phyloP scores from a whole-genome alignment of 2,888 invertebrate species.

The Trichogramma dendrolimi region DNA sequence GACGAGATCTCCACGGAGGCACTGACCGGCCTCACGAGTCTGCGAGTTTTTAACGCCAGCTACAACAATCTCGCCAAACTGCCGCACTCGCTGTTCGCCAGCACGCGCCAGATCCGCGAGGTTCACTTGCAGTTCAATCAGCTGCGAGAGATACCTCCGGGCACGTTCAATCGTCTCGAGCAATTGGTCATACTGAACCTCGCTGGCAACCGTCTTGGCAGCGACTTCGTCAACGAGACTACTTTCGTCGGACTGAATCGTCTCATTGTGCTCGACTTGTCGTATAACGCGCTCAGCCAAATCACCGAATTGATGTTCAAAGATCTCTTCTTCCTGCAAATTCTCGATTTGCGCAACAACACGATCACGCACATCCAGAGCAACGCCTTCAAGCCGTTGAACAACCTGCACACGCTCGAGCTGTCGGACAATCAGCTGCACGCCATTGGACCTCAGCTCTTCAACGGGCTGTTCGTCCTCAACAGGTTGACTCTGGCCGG shows the following conservation, averaged over 20 bases:
- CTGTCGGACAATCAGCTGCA: slow-evolving; percentile 82
- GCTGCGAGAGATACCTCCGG: slow-evolving; percentile 75
- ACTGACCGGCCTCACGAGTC: slow-evolving; percentile 71
- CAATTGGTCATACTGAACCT: slow-evolving; percentile 80
- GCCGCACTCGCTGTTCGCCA: slow-evolving; percentile 77
- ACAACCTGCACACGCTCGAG: slow-evolving; percentile 85
- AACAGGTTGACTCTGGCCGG: slow-evolving; percentile 82
- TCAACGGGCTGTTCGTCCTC: slow-evolving; percentile 78
- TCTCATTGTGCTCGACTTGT: slow-evolving; percentile 77
- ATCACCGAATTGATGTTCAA: slow-evolving; percentile 82
- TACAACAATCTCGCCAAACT: slow-evolving; percentile 77
- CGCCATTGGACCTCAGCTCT: slow-evolving; percentile 74
- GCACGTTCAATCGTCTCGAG: slow-evolving; percentile 77
- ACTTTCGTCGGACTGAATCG: slow-evolving; percentile 82
- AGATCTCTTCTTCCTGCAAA: slow-evolving; percentile 81
- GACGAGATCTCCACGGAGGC: slow-evolving; percentile 74
- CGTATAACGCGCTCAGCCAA: slow-evolving; percentile 79
- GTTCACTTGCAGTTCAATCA: slow-evolving; percentile 82
- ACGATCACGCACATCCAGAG: slow-evolving; percentile 85
- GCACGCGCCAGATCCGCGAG: slow-evolving; percentile 76
- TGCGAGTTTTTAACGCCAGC: slow-evolving; percentile 80
- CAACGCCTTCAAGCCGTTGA: slow-evolving; percentile 80
- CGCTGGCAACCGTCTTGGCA: slow-evolving; percentile 79
- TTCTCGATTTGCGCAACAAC: slow-evolving; percentile 79
- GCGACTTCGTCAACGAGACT: slow-evolving; percentile 77